phyloP scores from a whole-genome alignment of 1,140 invertebrate species.

The Tetramorium alpestre region DNA sequence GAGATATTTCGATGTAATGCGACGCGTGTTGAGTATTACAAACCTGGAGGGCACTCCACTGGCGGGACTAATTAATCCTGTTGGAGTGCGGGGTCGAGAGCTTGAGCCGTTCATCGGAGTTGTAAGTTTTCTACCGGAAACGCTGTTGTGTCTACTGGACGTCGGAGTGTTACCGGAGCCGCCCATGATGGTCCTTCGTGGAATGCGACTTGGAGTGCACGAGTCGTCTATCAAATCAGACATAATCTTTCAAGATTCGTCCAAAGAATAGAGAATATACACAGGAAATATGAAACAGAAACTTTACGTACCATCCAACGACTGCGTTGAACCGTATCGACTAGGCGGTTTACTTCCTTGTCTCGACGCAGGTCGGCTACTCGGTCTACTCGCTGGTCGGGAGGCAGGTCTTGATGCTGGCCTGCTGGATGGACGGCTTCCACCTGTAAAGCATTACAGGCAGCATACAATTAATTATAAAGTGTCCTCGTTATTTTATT shows the following conservation, averaged over 20 bases:
- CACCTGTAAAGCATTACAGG: slow-evolving; percentile 71
- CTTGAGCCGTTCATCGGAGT: slow-evolving; percentile 85
- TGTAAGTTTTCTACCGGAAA: slow-evolving; percentile 80
- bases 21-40: slow-evolving; percentile 34
- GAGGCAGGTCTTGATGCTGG: slow-evolving; percentile 90
- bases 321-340: slow-evolving; percentile 96
- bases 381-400: slow-evolving; percentile 89
- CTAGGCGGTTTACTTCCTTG: slow-evolving; percentile 95
- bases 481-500: background rate
- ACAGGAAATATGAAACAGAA: background rate
- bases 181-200: slow-evolving; percentile 88
- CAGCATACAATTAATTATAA: background rate
- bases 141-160: slow-evolving; percentile 83
- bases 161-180: slow-evolving; percentile 84
- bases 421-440: slow-evolving; percentile 86
- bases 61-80: slow-evolving; percentile 89
- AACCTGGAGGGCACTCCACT: slow-evolving; percentile 89
- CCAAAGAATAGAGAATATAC: background rate
- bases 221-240: slow-evolving; percentile 78
- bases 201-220: slow-evolving; percentile 90
- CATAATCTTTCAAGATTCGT: background rate
- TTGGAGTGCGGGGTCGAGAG: slow-evolving; percentile 90
- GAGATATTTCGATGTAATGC: background rate
- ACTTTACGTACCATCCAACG: slow-evolving; percentile 93
- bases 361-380: slow-evolving; percentile 93